Conservation (phyloP, 2,113 vertebrate species). For the Percopsis transmontana region DNA sequence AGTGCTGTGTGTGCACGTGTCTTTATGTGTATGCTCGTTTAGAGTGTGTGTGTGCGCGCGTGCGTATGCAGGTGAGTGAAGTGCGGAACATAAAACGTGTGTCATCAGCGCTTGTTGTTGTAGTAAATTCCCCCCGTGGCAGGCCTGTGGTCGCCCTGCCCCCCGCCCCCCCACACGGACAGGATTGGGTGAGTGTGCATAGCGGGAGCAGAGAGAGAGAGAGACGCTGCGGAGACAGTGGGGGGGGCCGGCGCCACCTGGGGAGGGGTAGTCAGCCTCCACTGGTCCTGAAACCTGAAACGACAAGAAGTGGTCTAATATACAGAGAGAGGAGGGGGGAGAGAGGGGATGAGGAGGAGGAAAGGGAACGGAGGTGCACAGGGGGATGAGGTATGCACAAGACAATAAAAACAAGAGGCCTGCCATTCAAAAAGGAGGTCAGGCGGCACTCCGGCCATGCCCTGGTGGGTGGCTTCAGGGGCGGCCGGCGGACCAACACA, state of each 20-base stretch:
- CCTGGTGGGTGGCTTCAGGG: slow-evolving; percentile 10
- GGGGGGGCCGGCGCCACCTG: slow-evolving; percentile 81
- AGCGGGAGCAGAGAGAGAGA: slow-evolving; percentile 83
- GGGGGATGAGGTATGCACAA: not conserved
- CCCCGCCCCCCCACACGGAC: slow-evolving; percentile 81
- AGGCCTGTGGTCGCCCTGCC: slow-evolving; percentile 80
- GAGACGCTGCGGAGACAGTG: slow-evolving; percentile 82
- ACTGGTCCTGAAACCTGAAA: slow-evolving; percentile 88
- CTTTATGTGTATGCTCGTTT: slow-evolving; percentile 34
- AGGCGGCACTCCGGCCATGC: slow-evolving; percentile 47
- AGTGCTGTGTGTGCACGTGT: slow-evolving; percentile 46
- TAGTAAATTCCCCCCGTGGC: slow-evolving; percentile 80
- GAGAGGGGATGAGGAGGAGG: slow-evolving; percentile 18
- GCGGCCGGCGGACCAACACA: not conserved
- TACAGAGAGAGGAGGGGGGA: slow-evolving; percentile 72
- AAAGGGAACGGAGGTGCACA: not conserved
- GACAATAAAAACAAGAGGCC: slow-evolving; percentile 26
- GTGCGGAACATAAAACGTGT: slow-evolving; percentile 56
- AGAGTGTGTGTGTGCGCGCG: slow-evolving; percentile 30
- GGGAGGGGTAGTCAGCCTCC: slow-evolving; percentile 84
- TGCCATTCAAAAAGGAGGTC: slow-evolving; percentile 13
- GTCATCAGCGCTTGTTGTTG: slow-evolving; percentile 81
- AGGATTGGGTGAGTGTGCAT: slow-evolving; percentile 85
- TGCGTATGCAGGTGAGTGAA: slow-evolving; percentile 15
- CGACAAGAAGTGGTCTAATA: slow-evolving; percentile 87